Conservation (phyloP, 2,888 invertebrate species). For the Plutella xylostella region DNA sequence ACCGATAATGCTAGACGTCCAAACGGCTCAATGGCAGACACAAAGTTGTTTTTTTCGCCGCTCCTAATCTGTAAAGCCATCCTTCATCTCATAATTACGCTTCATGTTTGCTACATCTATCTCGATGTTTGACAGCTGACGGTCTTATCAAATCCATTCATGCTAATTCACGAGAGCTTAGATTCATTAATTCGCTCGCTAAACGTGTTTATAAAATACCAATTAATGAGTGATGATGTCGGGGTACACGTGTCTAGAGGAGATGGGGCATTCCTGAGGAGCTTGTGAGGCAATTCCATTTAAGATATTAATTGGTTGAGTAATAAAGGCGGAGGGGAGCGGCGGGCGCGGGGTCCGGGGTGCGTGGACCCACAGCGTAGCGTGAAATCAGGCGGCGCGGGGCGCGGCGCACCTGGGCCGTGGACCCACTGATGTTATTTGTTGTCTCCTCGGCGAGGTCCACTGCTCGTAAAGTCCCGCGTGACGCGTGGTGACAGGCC, state of each 20-base stretch:
- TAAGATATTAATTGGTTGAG: constrained; percentile 59
- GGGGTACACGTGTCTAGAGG: constrained; percentile 17
- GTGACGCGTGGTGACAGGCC: constrained; percentile 63
- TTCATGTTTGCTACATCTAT: background rate
- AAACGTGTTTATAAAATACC: background rate
- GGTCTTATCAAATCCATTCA: background rate
- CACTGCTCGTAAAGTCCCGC: constrained; percentile 67
- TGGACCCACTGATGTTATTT: constrained; percentile 56
- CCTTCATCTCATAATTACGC: constrained; percentile 2
- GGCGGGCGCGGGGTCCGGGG: constrained; percentile 20
- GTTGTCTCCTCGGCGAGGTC: constrained; percentile 56
- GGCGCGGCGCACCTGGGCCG: constrained; percentile 54
- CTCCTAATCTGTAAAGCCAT: constrained; percentile 5
- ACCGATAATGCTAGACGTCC: constrained; percentile 46
- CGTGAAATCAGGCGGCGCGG: constrained; percentile 29
- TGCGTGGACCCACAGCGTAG: constrained; percentile 56
- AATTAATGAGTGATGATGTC: constrained; percentile 1
- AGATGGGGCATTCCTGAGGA: constrained; percentile 30
- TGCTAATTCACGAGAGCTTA: no score
- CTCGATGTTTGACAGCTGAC: constrained; percentile 4
- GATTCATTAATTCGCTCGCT: background rate
- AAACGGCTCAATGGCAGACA: constrained; percentile 15
- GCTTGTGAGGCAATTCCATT: constrained; percentile 45
- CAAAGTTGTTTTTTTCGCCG: constrained; percentile 6
- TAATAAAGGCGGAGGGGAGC: constrained; percentile 7